A percentile compares a stretch with the other conserved stretches of the same genome.
Evolutionary conservation across 2,888 invertebrate genomes (phyloP).

Genomic region (Drosophila kanekoi): DNA sequence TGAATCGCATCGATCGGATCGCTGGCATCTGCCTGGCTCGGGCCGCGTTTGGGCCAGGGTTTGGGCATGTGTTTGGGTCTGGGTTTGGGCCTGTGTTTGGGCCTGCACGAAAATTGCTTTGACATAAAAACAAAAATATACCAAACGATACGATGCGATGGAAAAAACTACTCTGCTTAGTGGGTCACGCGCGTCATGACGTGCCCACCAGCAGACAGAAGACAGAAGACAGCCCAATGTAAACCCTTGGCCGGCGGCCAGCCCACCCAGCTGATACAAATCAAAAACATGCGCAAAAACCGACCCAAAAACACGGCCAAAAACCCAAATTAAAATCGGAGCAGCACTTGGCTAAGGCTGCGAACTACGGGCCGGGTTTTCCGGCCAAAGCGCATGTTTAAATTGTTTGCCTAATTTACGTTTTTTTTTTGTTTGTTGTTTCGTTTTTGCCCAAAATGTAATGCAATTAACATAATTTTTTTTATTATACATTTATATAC

Average conservation of each 20-base stretch:
- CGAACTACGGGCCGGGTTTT: conserved; percentile 57
- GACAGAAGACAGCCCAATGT: conserved; percentile 31
- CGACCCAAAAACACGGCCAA: conserved; percentile 41
- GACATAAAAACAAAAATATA: conserved; percentile 69
- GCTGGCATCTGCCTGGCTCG: conserved; percentile 22
- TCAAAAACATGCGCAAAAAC: conserved; percentile 81
- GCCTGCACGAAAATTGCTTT: conserved; percentile 80
- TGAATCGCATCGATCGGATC: conserved; percentile 42
- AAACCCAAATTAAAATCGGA: conserved; percentile 80
- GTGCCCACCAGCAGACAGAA: conserved; percentile 3
- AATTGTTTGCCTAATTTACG: conserved; percentile 78
- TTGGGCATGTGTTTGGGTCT: background rate
- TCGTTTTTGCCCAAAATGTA: conserved; percentile 57
- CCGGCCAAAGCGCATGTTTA: conserved; percentile 75
- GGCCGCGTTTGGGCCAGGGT: background rate
- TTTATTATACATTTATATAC: conserved; percentile 10
- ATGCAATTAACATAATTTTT: conserved; percentile 75
- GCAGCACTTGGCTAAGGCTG: conserved; percentile 57
- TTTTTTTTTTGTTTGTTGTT: conserved; percentile 29
- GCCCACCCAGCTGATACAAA: conserved; percentile 81
- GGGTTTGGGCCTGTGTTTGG: conserved; percentile 17
- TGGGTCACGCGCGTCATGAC: conserved; percentile 82
- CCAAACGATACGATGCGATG: conserved; percentile 16
- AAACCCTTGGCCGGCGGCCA: conserved; percentile 51
- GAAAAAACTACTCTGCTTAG: conserved; percentile 49